Conservation (phyloP, 1,140 invertebrate genomes). For the Condylostylus longicornis region DNA sequence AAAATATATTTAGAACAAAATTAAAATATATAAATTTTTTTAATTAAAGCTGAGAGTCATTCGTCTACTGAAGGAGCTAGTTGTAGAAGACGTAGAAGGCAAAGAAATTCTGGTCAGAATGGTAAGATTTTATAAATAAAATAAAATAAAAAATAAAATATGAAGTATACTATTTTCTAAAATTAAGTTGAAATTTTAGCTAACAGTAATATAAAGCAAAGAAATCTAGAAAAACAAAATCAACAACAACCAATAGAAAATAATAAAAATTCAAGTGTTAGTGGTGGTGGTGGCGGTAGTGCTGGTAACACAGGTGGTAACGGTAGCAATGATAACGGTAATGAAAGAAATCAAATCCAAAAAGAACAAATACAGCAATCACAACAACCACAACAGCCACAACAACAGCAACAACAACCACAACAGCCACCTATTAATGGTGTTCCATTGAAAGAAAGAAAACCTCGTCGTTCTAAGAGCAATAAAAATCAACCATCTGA, state of each 20-base stretch:
- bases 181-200: conserved; percentile 9
- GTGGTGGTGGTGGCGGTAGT: too few species aligned
- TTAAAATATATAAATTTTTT: not conserved
- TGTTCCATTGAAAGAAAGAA: conserved; percentile 6
- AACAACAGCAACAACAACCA: conserved; percentile 7
- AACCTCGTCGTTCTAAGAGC: conserved; percentile 9
- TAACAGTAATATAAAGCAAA: conserved; percentile 25
- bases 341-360: conserved; percentile 10
- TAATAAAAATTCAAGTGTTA: conserved; percentile 22
- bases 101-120: conserved; percentile 25
- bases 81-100: conserved; percentile 26
- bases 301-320: conserved; percentile 11
- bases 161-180: not conserved
- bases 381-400: conserved; percentile 2
- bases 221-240: conserved; percentile 18
- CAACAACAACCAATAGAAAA: conserved; percentile 16
- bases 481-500: conserved; percentile 11
- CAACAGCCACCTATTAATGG: not conserved
- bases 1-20: conserved; percentile 9
- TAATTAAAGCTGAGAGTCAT: conserved; percentile 24
- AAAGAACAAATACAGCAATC: conserved; percentile 8
- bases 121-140: not conserved
- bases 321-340: conserved; percentile 13
- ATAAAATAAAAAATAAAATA: not conserved
- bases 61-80: conserved; percentile 27